Conservation (phyloP, 2,113 vertebrate genomes). For the Paradoxurus hermaphroditus region DNA sequence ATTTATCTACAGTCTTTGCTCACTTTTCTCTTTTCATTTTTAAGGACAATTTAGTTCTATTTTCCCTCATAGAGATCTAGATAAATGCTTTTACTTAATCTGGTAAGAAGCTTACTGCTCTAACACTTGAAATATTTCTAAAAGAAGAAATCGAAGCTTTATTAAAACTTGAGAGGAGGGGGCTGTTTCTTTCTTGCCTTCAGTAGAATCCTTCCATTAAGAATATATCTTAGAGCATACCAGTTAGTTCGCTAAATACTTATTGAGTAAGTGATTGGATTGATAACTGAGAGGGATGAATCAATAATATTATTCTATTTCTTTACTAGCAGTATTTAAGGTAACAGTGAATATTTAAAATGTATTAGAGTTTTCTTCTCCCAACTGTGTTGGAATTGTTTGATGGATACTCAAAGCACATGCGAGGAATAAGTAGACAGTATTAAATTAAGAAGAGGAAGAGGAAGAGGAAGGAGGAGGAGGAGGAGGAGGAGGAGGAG, state of each 20-base stretch:
- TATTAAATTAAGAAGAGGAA: not conserved
- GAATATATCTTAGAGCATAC: not conserved
- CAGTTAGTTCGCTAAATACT: not conserved
- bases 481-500: too few relatives aligned
- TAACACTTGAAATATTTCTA: not conserved
- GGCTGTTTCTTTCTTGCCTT: not conserved
- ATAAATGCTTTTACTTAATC: not conserved
- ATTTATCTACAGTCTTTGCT: not conserved
- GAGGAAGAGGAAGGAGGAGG: rapidly evolving
- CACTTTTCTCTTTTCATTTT: not conserved
- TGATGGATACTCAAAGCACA: not conserved
- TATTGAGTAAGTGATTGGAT: not conserved
- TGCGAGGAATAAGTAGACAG: not conserved
- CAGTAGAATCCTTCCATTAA: not conserved
- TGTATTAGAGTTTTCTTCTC: not conserved
- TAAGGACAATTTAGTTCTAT: not conserved
- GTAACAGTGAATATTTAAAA: not conserved
- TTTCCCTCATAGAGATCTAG: not conserved
- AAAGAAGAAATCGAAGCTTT: not conserved
- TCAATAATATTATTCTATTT: not conserved
- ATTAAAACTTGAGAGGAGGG: not conserved
- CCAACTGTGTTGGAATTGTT: not conserved
- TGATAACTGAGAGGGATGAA: not conserved
- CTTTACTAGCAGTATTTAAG: not conserved
- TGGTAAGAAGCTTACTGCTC: not conserved